Evolutionary conservation across 2,888 invertebrate species (phyloP), one percentile per base, ranked within the genome.

Genomic region (Cantharis rustica): DNA sequence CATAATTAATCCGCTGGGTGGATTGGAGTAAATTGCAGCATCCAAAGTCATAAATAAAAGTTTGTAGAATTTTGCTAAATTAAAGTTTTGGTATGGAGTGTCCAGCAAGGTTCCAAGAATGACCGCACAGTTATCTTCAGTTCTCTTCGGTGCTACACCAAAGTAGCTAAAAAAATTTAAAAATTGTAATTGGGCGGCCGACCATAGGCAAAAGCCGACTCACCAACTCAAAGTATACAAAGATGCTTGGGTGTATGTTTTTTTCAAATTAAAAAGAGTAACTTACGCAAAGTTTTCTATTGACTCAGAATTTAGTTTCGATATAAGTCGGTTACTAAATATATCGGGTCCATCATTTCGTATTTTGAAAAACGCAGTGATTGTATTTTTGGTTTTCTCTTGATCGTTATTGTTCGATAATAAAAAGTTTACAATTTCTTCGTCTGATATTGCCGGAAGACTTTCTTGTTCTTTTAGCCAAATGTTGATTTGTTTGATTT

Each of bases 1-100:
- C 83, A 93, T 91, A 31, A 93, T 89, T 79, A 91, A 90, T 0
- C 94, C 94, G 0, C 90, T 90, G 11, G 90, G 90, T 1, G 93
- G 93, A 3, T 91, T 87, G 71, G 89, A 89, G 81, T 89, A 88
- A 0, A 93, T 85, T 75, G 90, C 91, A 16, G 90, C 89, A 84
- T 93, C 85, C 63, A 84, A 70, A 2, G 85, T 81, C 83, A 86
- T 79, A 73, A 84, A 82, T 15, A 84, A 61, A 47, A 93, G 85
- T 84, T 92, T 93, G 80, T 91, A 90, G 11, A 91, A 91, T 31
- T 90, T 87, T 79, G 91, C 90, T 79, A 93, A 90, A 83, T 89
- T 86, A 85, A 93, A 93, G 82, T 90, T 90, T 20, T 90, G 90
- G 0, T 92, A 90, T 31, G 90, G 90, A 1, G 89, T 89, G 81